Base-by-base conservation (phyloP, 2,888 invertebrate species). In the Acronicta psi region DNA sequence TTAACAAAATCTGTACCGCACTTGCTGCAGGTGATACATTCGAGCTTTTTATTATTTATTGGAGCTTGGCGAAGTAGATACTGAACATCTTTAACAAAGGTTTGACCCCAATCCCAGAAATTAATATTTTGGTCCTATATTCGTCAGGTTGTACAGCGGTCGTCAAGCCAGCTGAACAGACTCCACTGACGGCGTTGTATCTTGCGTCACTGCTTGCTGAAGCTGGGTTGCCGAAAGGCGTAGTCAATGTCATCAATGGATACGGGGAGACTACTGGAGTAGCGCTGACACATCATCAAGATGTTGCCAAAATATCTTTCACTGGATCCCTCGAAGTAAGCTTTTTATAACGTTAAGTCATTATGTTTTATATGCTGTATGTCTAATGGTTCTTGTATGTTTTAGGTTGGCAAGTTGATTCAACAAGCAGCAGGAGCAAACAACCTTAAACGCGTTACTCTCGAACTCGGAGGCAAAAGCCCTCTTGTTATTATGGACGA, bases 131-230 rank as follows among this genome's bases (percentile, higher is more conserved):
- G 9, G 0, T 29, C 6, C 0, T 43, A 23, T 29, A 25, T 14
- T 23, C 10, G 0, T 2, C 10, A 91, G 97, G 97, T 73, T 96
- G 98, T 82, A 97, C 97, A 0, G 95, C 98, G 14, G 96, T 99
- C 0, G 94, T 99, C 70, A 99, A 99, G 88, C 97, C 98, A 0
- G 99, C 99, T 0, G 99, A 99, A 86, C 99, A 99, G 89, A 99
- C 99, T 0, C 97, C 98, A 0, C 90, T 99, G 42, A 97, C 98
- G 0, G 98, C 99, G 0, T 91, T 99, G 17, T 97, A 97, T 75
- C 90, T 98, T 2, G 98, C 97, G 0, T 95, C 97, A 54, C 91
- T 99, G 53, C 87, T 95, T 17, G 96, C 95, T 74, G 97, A 99
- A 92, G 98, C 98, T 38, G 98, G 98, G 2, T 96, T 98, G 69